Evolutionary conservation across 2,113 vertebrate genomes (phyloP).

Genomic region (Sterrhoptilus dennistouni): DNA sequence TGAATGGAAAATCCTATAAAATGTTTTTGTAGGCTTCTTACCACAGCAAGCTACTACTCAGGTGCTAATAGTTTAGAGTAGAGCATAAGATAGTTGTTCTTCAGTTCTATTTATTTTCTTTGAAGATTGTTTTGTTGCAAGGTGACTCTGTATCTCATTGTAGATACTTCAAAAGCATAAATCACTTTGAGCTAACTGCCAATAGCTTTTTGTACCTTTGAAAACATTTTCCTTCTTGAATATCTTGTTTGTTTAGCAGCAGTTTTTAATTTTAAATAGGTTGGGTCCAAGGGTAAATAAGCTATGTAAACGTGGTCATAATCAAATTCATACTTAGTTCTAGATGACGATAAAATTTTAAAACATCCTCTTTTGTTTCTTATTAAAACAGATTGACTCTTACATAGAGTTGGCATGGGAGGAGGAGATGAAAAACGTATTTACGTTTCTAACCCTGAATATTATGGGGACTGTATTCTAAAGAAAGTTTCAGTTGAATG

Average conservation of each 20-base stretch:
- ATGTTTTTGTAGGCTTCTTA: background rate
- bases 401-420: background rate
- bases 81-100: background rate
- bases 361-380: background rate
- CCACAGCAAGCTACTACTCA: background rate
- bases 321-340: background rate
- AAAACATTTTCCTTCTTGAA: background rate
- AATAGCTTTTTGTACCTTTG: background rate
- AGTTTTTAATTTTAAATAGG: background rate
- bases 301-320: background rate
- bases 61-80: background rate
- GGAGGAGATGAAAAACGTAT: background rate
- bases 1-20: slow-evolving; percentile 10
- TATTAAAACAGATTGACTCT: background rate
- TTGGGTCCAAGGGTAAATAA: background rate
- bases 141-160: background rate
- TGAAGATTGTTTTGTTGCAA: background rate
- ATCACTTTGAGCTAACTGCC: background rate
- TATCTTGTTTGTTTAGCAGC: background rate
- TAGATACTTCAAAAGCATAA: slow-evolving; percentile 4
- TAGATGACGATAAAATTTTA: background rate
- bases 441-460: background rate
- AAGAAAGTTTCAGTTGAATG: background rate
- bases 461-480: background rate
- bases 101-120: background rate